Evolutionary conservation across 2,113 vertebrate genomes (phyloP), one percentile per base, ranked within the genome.

Genomic region (Chunga burmeisteri): DNA sequence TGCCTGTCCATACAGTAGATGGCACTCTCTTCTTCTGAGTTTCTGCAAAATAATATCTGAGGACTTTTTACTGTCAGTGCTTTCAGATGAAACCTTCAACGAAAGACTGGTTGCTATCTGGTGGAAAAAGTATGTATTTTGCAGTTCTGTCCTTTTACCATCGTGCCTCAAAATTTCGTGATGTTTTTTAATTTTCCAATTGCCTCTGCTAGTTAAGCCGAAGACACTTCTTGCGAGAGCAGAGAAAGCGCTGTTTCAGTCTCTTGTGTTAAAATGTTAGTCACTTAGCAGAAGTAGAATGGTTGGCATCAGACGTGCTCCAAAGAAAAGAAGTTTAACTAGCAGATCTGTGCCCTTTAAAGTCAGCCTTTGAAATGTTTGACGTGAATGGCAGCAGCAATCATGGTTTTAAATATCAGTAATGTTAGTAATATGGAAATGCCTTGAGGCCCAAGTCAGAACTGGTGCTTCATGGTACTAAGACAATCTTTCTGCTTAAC

Each of bases 1-100:
- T 27, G 44, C 19, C 29, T 94, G 20, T 79, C 40, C 23, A 6
- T 87, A 29, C 91, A 56, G 89, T 49, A 96, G 95, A 49, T 97
- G 97, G 94, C 91, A 80, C 78, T 86, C 91, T 92, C 26, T 93
- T 75, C 68, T 74, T 91, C 78, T 19, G 53, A 85, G 65, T 81
- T 79, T 81, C 56, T 83, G 62, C 40, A 70, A 23, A 58, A 53
- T 52, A 62, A 7, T 52, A 66, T 26, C 49, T 30, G 56, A 85
- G 79, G 36, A 70, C 14, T 11, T 90, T 68, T 94, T 85, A 34
- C n/a, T 27, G 21, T 65, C 40, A 26, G 11, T 79, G 32, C 25
- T 81, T 78, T 52, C 56, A 80, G 49, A 8, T 50, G 21, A 96
- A 94, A 86, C 40, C 16, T 38, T 75, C 89, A 91, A 93, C 58